Percentiles rank a stretch among this genome's conserved stretches.
phyloP scores from a whole-genome alignment of 1,140 invertebrate genomes.

The Drepana arcuata region DNA sequence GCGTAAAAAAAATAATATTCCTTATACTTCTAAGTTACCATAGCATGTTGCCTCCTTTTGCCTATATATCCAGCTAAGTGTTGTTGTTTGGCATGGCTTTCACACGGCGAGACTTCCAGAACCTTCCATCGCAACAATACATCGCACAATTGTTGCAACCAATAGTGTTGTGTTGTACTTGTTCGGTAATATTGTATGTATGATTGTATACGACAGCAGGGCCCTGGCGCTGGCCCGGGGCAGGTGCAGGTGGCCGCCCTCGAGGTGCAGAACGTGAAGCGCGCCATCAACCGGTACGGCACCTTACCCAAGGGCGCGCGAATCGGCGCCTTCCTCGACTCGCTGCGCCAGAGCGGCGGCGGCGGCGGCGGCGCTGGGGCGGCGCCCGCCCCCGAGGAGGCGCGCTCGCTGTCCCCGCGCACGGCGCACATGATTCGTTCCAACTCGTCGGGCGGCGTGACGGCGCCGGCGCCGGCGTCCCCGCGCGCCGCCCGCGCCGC shows the following conservation, averaged over 20 bases:
- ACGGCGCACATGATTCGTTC: conserved; percentile 88
- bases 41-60: too few species aligned
- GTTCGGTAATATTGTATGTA: too few species aligned
- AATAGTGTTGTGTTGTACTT: too few species aligned
- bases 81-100: too few species aligned
- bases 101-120: too few species aligned
- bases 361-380: conserved; percentile 56
- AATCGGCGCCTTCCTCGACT: conserved; percentile 96
- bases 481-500: conserved; percentile 48
- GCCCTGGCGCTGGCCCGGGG: too few species aligned
- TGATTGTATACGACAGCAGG: too few species aligned
- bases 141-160: too few species aligned
- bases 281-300: conserved; percentile 96
- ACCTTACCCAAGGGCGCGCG: conserved; percentile 95
- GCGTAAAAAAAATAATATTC: too few species aligned
- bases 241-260: conserved; percentile 90
- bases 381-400: conserved; percentile 62
- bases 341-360: conserved; percentile 85
- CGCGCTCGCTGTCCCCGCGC: conserved; percentile 69
- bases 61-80: too few species aligned
- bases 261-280: conserved; percentile 96
- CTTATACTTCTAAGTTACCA: too few species aligned
- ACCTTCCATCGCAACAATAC: too few species aligned
- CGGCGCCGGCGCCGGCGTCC: conserved; percentile 71
- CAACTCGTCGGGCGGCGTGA: conserved; percentile 86